These are phyloP conservation scores for Lithosia quadra DNA, from an alignment of 2,888 invertebrate genomes.

Conservation along the genomic window DNA sequence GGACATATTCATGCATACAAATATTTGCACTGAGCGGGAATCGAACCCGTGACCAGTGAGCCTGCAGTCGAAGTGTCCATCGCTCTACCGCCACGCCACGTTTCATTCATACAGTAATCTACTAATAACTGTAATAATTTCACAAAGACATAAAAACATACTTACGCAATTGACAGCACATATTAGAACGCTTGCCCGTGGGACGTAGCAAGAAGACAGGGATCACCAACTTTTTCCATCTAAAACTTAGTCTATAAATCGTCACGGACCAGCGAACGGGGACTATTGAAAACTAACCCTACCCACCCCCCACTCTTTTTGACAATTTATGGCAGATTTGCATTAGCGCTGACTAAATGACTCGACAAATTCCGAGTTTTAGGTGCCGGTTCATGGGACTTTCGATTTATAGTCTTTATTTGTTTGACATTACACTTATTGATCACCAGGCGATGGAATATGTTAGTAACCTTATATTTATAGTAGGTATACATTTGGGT, in stretches of 20 bases:
- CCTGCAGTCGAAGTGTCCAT: too few species aligned
- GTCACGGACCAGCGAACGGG: conserved; percentile 69
- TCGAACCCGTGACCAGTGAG: too few species aligned
- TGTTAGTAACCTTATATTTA: background rate
- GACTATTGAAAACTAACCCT: conserved; percentile 60
- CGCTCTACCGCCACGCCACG: too few species aligned
- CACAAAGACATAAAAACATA: conserved; percentile 53
- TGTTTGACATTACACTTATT: conserved; percentile 15
- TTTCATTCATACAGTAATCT: background rate
- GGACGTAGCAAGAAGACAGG: conserved; percentile 64
- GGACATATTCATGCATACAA: too few species aligned
- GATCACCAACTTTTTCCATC: conserved; percentile 84
- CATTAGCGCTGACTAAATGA: conserved; percentile 75
- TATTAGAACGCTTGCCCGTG: conserved; percentile 55
- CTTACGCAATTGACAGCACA: conserved; percentile 59
- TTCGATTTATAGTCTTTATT: conserved; percentile 44
- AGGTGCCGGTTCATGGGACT: conserved; percentile 47
- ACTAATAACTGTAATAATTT: conserved; percentile 6
- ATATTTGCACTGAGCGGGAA: too few species aligned
- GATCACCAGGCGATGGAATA: background rate
- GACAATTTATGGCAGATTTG: conserved; percentile 83
- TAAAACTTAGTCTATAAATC: conserved; percentile 84
- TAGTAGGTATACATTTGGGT: too few species aligned
- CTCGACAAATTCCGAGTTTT: conserved; percentile 57
- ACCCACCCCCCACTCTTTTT: conserved; percentile 63